Percentiles rank a stretch among this genome's conserved stretches.
Evolutionary conservation across 2,113 vertebrate species (phyloP).

Genomic region (Cyprinodon variegatus): DNA sequence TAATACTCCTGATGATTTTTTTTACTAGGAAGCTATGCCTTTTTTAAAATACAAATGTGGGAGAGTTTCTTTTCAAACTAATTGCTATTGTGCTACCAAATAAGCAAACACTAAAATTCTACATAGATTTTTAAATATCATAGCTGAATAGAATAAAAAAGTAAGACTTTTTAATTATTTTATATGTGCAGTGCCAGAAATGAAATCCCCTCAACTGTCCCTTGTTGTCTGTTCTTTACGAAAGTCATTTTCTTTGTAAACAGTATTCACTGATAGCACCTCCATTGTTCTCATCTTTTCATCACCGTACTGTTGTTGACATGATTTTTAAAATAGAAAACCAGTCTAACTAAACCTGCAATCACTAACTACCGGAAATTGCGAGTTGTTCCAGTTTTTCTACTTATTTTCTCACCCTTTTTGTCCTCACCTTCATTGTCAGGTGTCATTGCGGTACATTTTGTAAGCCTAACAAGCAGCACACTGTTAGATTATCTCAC

Average conservation of each 20-base stretch:
- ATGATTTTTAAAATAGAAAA: slow-evolving; percentile 13
- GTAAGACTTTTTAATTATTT: slow-evolving; percentile 76
- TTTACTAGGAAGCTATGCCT: slow-evolving; percentile 64
- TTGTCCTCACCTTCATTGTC: slow-evolving; percentile 48
- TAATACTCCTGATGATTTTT: slow-evolving; percentile 73
- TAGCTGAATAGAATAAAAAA: slow-evolving; percentile 80
- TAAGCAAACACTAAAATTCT: slow-evolving; percentile 81
- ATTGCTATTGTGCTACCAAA: slow-evolving; percentile 82
- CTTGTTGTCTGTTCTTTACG: slow-evolving; percentile 36
- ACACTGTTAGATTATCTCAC: slow-evolving; percentile 57
- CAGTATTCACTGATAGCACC: slow-evolving; percentile 64
- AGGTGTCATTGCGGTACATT: slow-evolving; percentile 65
- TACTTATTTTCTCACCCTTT: slow-evolving; percentile 34
- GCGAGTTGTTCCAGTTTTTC: slow-evolving; percentile 31
- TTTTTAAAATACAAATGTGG: slow-evolving; percentile 76
- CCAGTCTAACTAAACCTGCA: slow-evolving; percentile 13
- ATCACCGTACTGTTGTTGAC: not conserved
- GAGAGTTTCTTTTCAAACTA: slow-evolving; percentile 71
- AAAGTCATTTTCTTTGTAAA: slow-evolving; percentile 66
- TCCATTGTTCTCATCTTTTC: slow-evolving; percentile 42
- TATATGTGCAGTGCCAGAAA: slow-evolving; percentile 75
- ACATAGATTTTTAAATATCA: slow-evolving; percentile 78
- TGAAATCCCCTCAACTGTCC: slow-evolving; percentile 66
- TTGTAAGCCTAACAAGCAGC: slow-evolving; percentile 66
- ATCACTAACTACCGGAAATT: slow-evolving; percentile 7